Conservation (phyloP, 2,888 invertebrate genomes). For the Habrosyne pyritoides region DNA sequence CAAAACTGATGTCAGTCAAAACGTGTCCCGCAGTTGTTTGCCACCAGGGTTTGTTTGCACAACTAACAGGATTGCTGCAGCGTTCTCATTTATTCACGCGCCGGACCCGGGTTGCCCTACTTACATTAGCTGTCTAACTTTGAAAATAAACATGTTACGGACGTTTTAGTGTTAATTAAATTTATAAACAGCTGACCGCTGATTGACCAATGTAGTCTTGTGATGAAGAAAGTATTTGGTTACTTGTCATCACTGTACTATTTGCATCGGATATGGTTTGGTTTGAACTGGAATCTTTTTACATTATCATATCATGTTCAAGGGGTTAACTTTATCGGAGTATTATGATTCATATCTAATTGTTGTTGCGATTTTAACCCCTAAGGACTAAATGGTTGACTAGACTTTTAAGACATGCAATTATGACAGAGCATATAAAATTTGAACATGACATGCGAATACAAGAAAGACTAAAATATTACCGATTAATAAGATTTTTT, state of each 20-base stretch:
- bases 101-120: conserved; percentile 36
- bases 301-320: no score
- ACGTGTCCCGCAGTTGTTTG: conserved; percentile 26
- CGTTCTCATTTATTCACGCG: conserved; percentile 64
- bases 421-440: no score
- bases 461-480: no score
- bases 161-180: conserved; percentile 17
- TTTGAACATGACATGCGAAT: no score
- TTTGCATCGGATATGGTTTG: background rate
- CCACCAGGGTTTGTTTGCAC: conserved; percentile 44
- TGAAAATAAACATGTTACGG: conserved; percentile 20
- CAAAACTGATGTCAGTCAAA: conserved; percentile 1
- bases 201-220: background rate
- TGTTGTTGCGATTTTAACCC: no score
- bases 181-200: conserved; percentile 3
- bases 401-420: no score
- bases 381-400: no score
- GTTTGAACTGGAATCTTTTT: background rate
- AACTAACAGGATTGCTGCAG: conserved; percentile 61
- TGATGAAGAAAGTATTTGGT: background rate
- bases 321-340: no score
- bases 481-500: no score
- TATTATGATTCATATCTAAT: no score
- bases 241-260: background rate
- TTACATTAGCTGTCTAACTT: conserved; percentile 36